Percentiles rank a stretch among this genome's conserved stretches.
These are phyloP conservation scores for Oceanodroma leucorhoa DNA, from an alignment of 2,797 vertebrate genomes.

Conservation along the genomic window DNA sequence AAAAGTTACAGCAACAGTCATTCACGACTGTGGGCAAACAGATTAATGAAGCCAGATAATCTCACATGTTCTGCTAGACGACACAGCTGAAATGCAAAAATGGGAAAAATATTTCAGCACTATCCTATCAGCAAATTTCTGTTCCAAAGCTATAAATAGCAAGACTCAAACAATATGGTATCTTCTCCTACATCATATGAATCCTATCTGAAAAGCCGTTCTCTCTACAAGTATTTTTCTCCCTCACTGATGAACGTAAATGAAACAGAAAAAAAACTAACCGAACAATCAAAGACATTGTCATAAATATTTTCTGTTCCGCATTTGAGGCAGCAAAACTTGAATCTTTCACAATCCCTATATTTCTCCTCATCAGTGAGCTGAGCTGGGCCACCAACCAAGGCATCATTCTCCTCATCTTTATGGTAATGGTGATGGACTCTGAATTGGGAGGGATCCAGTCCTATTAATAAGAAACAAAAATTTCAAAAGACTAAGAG, in stretches of 20 bases:
- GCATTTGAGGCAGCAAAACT: conserved; percentile 88
- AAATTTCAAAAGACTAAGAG: conserved; percentile 61
- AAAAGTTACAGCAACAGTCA: conserved; percentile 58
- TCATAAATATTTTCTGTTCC: conserved; percentile 92
- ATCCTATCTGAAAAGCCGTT: background rate
- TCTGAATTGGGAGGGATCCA: conserved; percentile 92
- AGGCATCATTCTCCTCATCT: conserved; percentile 88
- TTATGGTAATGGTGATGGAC: conserved; percentile 88
- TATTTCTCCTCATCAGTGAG: conserved; percentile 95
- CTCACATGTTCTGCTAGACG: conserved; percentile 14
- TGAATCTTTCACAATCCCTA: conserved; percentile 91
- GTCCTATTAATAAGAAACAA: conserved; percentile 80
- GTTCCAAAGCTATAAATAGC: conserved; percentile 30
- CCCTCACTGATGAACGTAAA: background rate
- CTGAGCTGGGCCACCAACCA: conserved; percentile 87
- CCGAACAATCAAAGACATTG: conserved; percentile 88
- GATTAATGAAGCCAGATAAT: conserved; percentile 60
- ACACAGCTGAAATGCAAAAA: conserved; percentile 44
- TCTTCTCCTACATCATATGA: background rate
- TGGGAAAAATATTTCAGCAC: conserved; percentile 19
- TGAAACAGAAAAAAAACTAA: conserved; percentile 73
- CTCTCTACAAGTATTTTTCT: background rate
- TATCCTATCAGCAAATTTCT: conserved; percentile 14
- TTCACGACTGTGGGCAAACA: conserved; percentile 59
- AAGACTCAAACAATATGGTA: background rate